Conservation (phyloP, 1,140 invertebrate genomes). For the Saccostrea echinata region DNA sequence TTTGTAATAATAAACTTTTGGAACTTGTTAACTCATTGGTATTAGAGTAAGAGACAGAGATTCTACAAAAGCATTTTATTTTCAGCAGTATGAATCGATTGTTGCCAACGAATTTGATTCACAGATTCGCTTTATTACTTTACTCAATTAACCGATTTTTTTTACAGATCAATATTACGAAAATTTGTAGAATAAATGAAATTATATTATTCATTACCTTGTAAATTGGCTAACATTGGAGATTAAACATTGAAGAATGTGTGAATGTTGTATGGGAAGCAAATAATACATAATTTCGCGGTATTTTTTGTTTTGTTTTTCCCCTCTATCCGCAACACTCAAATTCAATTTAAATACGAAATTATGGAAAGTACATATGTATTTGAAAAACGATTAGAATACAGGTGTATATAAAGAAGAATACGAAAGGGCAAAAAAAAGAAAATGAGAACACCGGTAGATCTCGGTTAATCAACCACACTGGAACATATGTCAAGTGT, state of each 20-base stretch:
- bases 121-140: conserved; percentile 10
- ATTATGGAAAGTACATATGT: not conserved
- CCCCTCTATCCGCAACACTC: not conserved
- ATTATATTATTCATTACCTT: not conserved
- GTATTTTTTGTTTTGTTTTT: not conserved
- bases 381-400: not conserved
- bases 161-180: not conserved
- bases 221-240: not conserved
- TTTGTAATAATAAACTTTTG: not conserved
- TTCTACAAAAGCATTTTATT: not conserved
- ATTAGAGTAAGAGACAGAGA: not conserved
- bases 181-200: not conserved
- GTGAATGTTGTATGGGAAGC: not conserved
- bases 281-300: not conserved
- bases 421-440: no score
- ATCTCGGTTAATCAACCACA: not conserved
- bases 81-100: not conserved
- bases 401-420: no score
- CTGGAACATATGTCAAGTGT: not conserved
- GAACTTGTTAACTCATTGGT: not conserved
- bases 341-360: not conserved
- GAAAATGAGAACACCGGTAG: no score
- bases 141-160: conserved; percentile 7
- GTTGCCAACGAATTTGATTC: not conserved
- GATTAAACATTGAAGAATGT: not conserved